Evolutionary conservation across 2,797 vertebrate species (phyloP).

Genomic region (Holocentrus rufus): DNA sequence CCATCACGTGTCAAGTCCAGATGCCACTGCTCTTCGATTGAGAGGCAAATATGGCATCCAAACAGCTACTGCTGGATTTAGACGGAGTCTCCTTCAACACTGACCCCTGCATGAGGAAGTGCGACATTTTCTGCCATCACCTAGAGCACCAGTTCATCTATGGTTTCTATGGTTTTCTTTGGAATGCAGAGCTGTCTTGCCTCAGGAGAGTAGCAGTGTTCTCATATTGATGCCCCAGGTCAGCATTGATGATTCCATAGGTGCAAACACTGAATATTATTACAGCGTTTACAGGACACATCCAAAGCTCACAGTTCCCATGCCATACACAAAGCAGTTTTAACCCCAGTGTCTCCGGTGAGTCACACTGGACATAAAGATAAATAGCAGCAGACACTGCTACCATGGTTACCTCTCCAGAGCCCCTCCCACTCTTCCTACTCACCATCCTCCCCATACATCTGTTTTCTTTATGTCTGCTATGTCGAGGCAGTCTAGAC

Average conservation of each 20-base stretch:
- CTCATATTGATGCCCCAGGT: not conserved
- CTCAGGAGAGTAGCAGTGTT: not conserved
- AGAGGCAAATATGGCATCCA: not conserved
- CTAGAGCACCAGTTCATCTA: not conserved
- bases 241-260: not conserved
- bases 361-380: slow-evolving; percentile 49
- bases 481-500: slow-evolving; percentile 5
- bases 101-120: not conserved
- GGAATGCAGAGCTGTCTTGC: not conserved
- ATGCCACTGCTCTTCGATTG: not conserved
- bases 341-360: slow-evolving; percentile 25
- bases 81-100: not conserved
- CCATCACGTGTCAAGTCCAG: not conserved
- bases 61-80: not conserved
- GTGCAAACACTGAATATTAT: slow-evolving; percentile 29
- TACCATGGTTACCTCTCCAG: slow-evolving; percentile 59
- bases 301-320: slow-evolving; percentile 9
- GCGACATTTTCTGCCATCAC: too few species aligned
- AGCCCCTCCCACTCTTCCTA: slow-evolving; percentile 15
- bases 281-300: not conserved
- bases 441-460: not conserved
- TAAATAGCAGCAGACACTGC: slow-evolving; percentile 54
- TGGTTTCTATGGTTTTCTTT: not conserved
- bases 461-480: slow-evolving; percentile 11
- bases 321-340: not conserved